phyloP scores from a whole-genome alignment of 2,113 vertebrate genomes.

The Leptodactylus fuscus region DNA sequence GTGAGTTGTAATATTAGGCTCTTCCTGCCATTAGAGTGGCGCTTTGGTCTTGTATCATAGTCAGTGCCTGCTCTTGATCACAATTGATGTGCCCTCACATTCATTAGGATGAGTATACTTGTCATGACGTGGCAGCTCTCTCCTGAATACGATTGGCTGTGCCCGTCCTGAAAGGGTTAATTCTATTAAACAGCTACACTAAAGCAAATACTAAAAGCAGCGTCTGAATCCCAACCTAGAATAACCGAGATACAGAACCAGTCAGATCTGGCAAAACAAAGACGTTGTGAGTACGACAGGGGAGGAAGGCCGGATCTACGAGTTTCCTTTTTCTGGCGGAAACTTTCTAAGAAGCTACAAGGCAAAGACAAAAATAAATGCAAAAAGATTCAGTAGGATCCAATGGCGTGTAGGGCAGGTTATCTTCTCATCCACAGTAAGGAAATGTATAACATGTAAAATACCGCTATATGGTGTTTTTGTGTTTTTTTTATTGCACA shows the following conservation, averaged over 20 bases:
- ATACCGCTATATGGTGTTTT: background rate
- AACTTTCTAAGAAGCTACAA: background rate
- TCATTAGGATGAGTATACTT: too few relatives aligned
- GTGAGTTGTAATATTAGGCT: too few relatives aligned
- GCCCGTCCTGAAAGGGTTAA: too few relatives aligned
- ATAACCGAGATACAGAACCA: background rate
- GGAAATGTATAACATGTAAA: background rate
- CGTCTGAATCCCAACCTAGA: background rate
- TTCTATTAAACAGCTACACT: too few relatives aligned
- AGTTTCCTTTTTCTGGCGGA: slow-evolving; percentile 8
- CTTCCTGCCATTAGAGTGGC: too few relatives aligned
- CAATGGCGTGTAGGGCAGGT: background rate
- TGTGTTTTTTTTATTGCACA: background rate
- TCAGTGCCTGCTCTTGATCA: too few relatives aligned
- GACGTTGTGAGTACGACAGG: background rate
- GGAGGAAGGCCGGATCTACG: slow-evolving; percentile 20
- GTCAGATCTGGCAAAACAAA: slow-evolving; percentile 10
- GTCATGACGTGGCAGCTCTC: too few relatives aligned
- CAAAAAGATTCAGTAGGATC: background rate
- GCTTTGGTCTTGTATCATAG: too few relatives aligned
- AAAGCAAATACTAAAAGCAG: background rate
- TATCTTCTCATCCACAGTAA: background rate
- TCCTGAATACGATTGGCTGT: too few relatives aligned
- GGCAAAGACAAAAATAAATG: background rate
- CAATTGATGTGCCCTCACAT: too few relatives aligned